Base-by-base conservation (phyloP, 2,888 invertebrate species). In the Gonocerus acuteangulatus region DNA sequence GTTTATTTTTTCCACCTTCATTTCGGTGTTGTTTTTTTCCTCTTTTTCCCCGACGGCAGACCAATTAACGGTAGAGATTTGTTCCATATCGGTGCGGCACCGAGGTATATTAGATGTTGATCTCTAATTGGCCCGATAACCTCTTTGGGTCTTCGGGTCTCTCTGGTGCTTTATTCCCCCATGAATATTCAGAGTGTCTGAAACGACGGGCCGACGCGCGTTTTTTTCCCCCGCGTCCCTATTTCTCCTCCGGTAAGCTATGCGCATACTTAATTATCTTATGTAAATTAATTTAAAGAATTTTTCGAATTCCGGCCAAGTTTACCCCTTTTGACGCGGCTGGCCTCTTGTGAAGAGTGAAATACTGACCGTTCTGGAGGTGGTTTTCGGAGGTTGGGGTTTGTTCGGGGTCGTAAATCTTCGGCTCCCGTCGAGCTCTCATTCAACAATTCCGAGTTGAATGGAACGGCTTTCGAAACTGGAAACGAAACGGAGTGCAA, bases 231-330 rank as follows among this genome's bases (percentile, higher is more conserved):
- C 34, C 19, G 32, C 48, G 16, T 4, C 18, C 15, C 4, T 27
- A 9, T 4, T 27, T 9, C 27, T 9, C 4, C 4, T 9, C 9
- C 27, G 4, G 27, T 51, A 51, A 51, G 13, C 51, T 51, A 51
- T 51, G 51, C 51, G 51, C 51, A 51, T 51, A 51, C n/a, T 51
- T 51, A 51, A 51, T 51, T 51, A 51, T 51, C 51, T 51, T 51
- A 51, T 51, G 51, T 51, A 51, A 51, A 51, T 51, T 51, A 51
- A 51, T 51, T 51, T 51, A 51, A 51, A n/a, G n/a, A 32, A 51
- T 51, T 51, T 51, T 34, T 51, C 18, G 19, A 34, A 51, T 51
- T 51, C 51, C 51, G n/a, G 16, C 32, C 13, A 1, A 19, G 18
- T 19, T 19, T 27, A 4, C 27, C 27, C 27, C 27, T 4, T 4